These are phyloP conservation scores for Cacoxenus indagator DNA, from an alignment of 2,888 invertebrate species.

Conservation along the genomic window DNA sequence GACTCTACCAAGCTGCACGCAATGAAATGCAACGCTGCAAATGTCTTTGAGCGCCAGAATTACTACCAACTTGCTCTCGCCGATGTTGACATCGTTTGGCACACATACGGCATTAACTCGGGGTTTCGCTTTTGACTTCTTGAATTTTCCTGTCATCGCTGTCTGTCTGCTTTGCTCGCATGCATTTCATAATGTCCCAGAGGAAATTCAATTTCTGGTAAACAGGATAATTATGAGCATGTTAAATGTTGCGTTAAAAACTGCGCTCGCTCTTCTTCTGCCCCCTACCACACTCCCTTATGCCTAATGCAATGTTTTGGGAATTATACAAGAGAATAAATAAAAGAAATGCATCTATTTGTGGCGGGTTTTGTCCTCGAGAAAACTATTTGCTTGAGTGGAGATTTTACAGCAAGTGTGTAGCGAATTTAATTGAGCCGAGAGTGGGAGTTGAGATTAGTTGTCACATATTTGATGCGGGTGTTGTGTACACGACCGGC, in stretches of 20 bases:
- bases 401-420: neutral
- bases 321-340: slow-evolving; percentile 56
- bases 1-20: slow-evolving; percentile 27
- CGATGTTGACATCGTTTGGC: slow-evolving; percentile 50
- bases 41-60: slow-evolving; percentile 39
- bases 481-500: too few relatives aligned
- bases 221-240: slow-evolving; percentile 65
- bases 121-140: slow-evolving; percentile 16
- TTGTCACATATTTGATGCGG: too few relatives aligned
- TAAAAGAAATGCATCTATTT: slow-evolving; percentile 24
- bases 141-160: neutral
- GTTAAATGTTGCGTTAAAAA: slow-evolving; percentile 65
- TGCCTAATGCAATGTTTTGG: slow-evolving; percentile 54
- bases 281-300: neutral
- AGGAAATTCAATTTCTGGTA: slow-evolving; percentile 65
- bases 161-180: slow-evolving; percentile 13
- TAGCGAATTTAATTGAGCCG: neutral
- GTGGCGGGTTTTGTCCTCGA: neutral
- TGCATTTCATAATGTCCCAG: slow-evolving; percentile 32
- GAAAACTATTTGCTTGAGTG: slow-evolving; percentile 8
- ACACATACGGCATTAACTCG: neutral
- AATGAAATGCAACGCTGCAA: slow-evolving; percentile 40
- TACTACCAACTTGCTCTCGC: neutral
- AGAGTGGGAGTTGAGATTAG: neutral
- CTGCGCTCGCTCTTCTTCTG: slow-evolving; percentile 46